These are phyloP conservation scores for Lophura nycthemera DNA, from an alignment of 2,113 vertebrate species.

Conservation along the genomic window DNA sequence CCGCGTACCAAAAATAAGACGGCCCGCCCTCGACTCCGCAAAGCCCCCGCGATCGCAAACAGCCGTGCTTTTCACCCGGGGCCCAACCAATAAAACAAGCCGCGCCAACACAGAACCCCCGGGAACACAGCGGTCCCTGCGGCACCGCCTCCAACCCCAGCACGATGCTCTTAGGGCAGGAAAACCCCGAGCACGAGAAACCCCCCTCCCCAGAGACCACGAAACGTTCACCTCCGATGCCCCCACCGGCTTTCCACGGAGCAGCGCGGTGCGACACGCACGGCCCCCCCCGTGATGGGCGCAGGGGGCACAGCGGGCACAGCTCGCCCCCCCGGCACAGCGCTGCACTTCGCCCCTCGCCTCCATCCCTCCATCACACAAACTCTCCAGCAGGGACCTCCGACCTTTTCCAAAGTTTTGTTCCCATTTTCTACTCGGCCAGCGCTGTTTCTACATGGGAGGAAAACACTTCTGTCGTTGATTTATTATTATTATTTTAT, in stretches of 20 bases:
- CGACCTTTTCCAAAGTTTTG: constrained; percentile 16
- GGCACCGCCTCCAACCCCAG: neutral
- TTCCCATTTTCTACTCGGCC: constrained; percentile 36
- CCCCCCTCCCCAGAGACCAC: neutral
- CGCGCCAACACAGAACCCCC: neutral
- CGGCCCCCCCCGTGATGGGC: accelerated
- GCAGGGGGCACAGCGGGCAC: neutral
- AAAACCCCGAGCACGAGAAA: no score
- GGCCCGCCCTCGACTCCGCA: constrained; percentile 21
- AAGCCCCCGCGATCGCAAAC: constrained; percentile 41
- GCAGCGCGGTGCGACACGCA: neutral
- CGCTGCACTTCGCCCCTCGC: neutral
- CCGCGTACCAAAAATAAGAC: constrained; percentile 61
- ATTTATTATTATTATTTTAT: neutral
- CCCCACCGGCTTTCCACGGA: neutral
- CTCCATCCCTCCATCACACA: neutral
- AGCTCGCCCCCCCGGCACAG: no score
- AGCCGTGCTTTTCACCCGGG: constrained; percentile 51
- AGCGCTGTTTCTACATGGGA: constrained; percentile 41
- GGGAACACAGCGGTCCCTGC: no score
- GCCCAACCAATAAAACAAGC: neutral
- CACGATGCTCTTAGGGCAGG: neutral
- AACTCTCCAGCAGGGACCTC: neutral
- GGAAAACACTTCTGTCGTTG: constrained; percentile 54
- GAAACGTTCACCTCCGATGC: neutral